A percentile compares a stretch with the other conserved stretches of the same genome.
Evolutionary conservation across 2,797 vertebrate species (phyloP).

Genomic region (Gadopsis marmoratus): DNA sequence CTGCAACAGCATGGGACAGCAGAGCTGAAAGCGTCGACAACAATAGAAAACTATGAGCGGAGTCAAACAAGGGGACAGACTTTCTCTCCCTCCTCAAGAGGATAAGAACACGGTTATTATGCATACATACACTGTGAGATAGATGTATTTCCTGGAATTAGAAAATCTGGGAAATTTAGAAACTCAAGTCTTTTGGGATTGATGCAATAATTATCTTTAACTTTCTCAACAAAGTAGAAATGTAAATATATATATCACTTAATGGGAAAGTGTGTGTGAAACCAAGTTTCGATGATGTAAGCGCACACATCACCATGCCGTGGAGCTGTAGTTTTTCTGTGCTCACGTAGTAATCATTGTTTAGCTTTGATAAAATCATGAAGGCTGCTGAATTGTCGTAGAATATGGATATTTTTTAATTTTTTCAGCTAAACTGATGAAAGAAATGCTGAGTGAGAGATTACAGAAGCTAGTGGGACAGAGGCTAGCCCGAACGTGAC

Average conservation of each 20-base stretch:
- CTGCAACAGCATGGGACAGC: constrained; percentile 67
- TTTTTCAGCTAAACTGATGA: not conserved
- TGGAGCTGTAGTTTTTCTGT: not conserved
- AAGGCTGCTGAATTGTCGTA: not conserved
- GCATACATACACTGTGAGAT: not conserved
- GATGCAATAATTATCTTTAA: not conserved
- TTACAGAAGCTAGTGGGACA: not conserved
- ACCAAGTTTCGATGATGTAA: too few relatives aligned
- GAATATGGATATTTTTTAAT: not conserved
- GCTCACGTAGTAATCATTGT: not conserved
- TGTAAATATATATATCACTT: not conserved
- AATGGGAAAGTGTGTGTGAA: too few relatives aligned
- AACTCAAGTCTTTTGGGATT: not conserved
- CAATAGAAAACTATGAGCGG: constrained; percentile 45
- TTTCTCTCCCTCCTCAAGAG: constrained; percentile 3
- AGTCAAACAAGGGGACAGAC: constrained; percentile 25
- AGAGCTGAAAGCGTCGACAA: constrained; percentile 55
- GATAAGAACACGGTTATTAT: constrained; percentile 5
- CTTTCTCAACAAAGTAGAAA: not conserved
- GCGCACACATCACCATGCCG: too few relatives aligned
- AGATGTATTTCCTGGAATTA: not conserved
- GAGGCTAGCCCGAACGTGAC: not conserved
- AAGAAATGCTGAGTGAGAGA: not conserved
- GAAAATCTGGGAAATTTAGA: not conserved
- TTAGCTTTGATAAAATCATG: not conserved